Percentiles rank a stretch among this genome's conserved stretches.
These are phyloP conservation scores for Glossosoma conforme DNA, from an alignment of 1,140 invertebrate species.

Conservation along the genomic window DNA sequence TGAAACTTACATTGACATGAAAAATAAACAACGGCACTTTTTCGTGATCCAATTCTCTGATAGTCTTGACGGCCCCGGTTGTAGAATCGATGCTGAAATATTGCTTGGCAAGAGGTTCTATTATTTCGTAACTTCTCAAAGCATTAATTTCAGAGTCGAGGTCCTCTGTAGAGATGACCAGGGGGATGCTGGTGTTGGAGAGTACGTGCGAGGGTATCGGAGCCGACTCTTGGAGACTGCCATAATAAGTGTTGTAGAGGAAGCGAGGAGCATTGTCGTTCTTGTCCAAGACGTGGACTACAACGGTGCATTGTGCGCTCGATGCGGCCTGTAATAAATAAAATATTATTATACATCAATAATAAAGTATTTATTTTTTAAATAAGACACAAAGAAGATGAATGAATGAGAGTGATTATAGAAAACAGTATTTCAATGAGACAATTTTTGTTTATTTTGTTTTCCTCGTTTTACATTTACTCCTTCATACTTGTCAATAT, in stretches of 20 bases:
- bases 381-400: not conserved
- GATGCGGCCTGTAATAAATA: constrained; percentile 56
- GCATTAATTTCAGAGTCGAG: constrained; percentile 78
- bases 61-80: constrained; percentile 81
- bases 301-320: constrained; percentile 59
- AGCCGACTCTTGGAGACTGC: constrained; percentile 68
- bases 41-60: constrained; percentile 78
- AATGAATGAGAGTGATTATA: not conserved
- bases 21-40: constrained; percentile 65
- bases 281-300: constrained; percentile 72
- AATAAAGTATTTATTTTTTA: not conserved
- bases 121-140: constrained; percentile 77
- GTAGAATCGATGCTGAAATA: constrained; percentile 84
- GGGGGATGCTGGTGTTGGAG: constrained; percentile 59
- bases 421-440: constrained; percentile 4
- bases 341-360: constrained; percentile 2
- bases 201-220: constrained; percentile 67
- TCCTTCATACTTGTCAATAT: constrained; percentile 5
- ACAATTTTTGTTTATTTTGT: not conserved
- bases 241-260: constrained; percentile 60
- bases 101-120: constrained; percentile 65
- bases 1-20: constrained; percentile 59
- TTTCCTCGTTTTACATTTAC: constrained; percentile 7
- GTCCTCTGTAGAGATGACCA: constrained; percentile 75
- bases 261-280: constrained; percentile 87